Evolutionary conservation across 2,888 invertebrate genomes (phyloP), one percentile per base, ranked within the genome.

Genomic region (Aleiodes alternator): DNA sequence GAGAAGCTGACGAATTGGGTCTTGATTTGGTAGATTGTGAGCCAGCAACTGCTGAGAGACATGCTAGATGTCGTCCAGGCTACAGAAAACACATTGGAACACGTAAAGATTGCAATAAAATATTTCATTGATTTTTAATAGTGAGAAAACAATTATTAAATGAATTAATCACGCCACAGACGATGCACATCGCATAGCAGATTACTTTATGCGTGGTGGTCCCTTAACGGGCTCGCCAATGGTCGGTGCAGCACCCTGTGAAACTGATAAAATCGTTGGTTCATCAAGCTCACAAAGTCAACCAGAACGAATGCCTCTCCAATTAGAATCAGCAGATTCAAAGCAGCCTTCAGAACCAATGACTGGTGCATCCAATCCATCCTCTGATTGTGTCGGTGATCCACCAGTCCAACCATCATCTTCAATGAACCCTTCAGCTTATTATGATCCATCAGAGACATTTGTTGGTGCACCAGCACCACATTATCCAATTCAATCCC

Each of bases 161-260:
- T 16, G 1, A 16, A 16, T 55, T 55, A 16, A 16, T 55, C 12
- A n/a, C 3, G 6, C 3, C 55, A n/a, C 72, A 87, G 88, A 71
- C 16, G 84, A 86, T 80, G 83, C 83, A 29, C 80, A 86, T 61
- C 81, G 81, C 57, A 80, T 88, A 16, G 84, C 84, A 7, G 82
- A 82, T 16, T 88, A 88, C 77, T 88, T 88, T 74, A 75, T 84
- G 70, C 79, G 77, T 16, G 84, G 82, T 51, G 87, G 87, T 11
- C 84, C 85, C 4, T 34, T 73, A 11, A 72, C 73, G 43, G 84
- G 83, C 31, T 29, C 69, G 29, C 66, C 76, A 34, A 29, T 79
- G 12, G 48, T 80, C 3, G 76, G 71, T n/a, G 11, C 59, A 29
- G 5, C 66, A 11, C 23, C 71, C 68, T 48, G 57, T 29, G 11